Conservation (phyloP, 2,888 invertebrate species). For the Drosophila vallismaia region DNA sequence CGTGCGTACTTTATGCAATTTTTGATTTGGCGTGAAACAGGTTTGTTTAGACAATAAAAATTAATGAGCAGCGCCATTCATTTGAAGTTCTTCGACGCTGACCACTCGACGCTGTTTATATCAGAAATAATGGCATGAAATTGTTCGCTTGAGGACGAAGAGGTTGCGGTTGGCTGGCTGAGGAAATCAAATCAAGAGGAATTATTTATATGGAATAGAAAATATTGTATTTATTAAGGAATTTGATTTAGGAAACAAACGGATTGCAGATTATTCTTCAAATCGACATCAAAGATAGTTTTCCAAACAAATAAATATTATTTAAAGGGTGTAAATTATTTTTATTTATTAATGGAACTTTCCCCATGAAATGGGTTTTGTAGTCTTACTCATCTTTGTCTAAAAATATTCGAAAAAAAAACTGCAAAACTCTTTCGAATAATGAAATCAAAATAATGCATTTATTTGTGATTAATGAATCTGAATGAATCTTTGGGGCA, state of each 20-base stretch:
- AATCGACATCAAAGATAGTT: neutral
- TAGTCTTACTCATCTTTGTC: neutral
- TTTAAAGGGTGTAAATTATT: too few relatives aligned
- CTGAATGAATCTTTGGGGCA: neutral
- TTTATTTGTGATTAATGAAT: neutral
- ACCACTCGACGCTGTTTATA: conserved; percentile 38
- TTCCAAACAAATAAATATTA: too few relatives aligned
- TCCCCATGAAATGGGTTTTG: neutral
- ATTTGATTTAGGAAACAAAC: neutral
- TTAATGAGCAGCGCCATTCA: conserved; percentile 50
- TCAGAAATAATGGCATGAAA: neutral
- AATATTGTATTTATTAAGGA: neutral
- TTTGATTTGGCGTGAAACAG: conserved; percentile 17
- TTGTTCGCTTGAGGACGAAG: conserved; percentile 15
- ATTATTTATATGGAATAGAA: conserved; percentile 12
- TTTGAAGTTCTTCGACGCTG: conserved; percentile 39
- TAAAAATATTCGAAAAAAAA: neutral
- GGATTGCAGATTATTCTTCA: neutral
- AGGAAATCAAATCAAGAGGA: conserved; percentile 13
- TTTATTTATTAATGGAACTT: neutral
- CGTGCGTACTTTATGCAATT: conserved; percentile 31
- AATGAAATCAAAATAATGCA: neutral
- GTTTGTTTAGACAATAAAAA: conserved; percentile 54
- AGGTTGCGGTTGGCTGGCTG: conserved; percentile 12
- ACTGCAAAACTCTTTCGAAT: neutral